phyloP scores from a whole-genome alignment of 2,113 vertebrate species.

The Cervus canadensis region DNA sequence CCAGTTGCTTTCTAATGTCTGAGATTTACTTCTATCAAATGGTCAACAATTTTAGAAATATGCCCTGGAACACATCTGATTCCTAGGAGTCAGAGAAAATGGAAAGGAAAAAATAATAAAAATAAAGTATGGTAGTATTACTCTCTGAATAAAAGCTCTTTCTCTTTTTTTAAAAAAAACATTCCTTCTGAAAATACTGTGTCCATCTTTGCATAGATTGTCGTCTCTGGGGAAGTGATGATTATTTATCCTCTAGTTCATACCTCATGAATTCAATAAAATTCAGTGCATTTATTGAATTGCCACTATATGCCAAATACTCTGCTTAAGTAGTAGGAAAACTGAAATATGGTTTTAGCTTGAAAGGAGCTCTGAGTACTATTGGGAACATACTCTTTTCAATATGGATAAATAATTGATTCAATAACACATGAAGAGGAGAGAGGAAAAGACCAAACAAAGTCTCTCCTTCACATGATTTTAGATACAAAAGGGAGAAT shows the following conservation, averaged over 20 bases:
- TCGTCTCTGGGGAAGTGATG: background rate
- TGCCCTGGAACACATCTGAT: background rate
- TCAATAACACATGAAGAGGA: background rate
- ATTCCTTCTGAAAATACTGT: background rate
- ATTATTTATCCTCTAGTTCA: background rate
- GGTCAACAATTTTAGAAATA: background rate
- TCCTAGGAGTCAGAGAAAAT: background rate
- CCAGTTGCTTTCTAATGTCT: background rate
- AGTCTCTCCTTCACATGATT: background rate
- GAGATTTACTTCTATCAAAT: background rate
- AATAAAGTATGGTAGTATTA: background rate
- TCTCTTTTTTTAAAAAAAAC: background rate
- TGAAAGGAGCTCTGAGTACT: background rate
- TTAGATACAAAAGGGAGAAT: background rate
- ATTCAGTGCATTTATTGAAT: background rate
- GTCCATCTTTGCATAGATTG: background rate
- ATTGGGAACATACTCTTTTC: conserved; percentile 21
- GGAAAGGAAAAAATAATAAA: background rate
- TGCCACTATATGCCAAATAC: background rate
- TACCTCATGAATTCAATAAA: background rate
- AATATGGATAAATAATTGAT: background rate
- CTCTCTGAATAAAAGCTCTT: background rate
- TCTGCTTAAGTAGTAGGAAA: background rate
- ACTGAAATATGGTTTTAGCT: background rate
- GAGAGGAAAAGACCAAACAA: background rate